phyloP scores from a whole-genome alignment of 2,797 vertebrate species.

The Fistularia tabacaria region DNA sequence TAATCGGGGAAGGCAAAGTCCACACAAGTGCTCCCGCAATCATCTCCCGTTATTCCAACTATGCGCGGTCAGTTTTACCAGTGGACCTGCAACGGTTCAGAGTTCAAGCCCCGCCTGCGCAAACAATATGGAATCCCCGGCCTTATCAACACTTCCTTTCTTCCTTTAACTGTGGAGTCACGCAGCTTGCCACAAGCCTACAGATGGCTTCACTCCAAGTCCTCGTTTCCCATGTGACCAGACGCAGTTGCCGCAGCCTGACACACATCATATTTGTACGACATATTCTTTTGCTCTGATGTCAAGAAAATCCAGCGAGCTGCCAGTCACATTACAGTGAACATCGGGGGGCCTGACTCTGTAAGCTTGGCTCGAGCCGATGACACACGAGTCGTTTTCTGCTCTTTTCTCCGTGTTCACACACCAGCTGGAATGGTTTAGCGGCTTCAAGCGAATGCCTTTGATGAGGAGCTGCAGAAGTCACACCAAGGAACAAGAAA shows the following conservation, averaged over 20 bases:
- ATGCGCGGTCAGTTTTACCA: no score
- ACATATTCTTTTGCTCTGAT: slow-evolving; percentile 25
- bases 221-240: slow-evolving; percentile 56
- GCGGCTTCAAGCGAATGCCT: slow-evolving; percentile 18
- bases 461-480: slow-evolving; percentile 26
- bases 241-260: slow-evolving; percentile 51
- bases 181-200: slow-evolving; percentile 15
- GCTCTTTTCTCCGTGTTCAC: slow-evolving; percentile 12
- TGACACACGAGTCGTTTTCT: slow-evolving; percentile 12
- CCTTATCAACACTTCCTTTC: slow-evolving; percentile 34
- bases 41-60: no score
- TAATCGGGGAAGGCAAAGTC: no score
- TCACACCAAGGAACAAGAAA: slow-evolving; percentile 26
- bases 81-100: slow-evolving; percentile 38
- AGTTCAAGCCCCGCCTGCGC: slow-evolving; percentile 48
- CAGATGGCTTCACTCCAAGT: slow-evolving; percentile 37
- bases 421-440: slow-evolving; percentile 14
- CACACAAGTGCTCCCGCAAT: no score
- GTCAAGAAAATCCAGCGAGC: slow-evolving; percentile 32
- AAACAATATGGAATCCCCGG: slow-evolving; percentile 6
- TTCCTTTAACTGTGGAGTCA: slow-evolving; percentile 11
- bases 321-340: slow-evolving; percentile 26
- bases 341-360: slow-evolving; percentile 2
- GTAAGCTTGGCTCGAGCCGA: background rate
- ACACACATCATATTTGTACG: slow-evolving; percentile 30